phyloP scores from a whole-genome alignment of 1,140 invertebrate species.

The Drosophila aff. region DNA sequence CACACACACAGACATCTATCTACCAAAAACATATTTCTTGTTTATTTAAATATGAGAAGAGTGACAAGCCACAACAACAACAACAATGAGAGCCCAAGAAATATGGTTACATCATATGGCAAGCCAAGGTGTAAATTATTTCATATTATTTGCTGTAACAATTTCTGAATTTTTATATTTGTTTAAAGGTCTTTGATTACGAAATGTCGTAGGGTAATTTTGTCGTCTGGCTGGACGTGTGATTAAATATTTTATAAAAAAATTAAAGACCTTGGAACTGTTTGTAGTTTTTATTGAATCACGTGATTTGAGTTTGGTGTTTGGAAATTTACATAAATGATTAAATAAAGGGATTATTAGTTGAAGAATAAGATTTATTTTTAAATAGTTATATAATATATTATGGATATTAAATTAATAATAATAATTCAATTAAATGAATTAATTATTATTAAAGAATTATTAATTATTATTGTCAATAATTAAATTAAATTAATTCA shows the following conservation, averaged over 20 bases:
- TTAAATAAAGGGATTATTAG: background rate
- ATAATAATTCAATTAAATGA: too few species aligned
- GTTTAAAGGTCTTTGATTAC: constrained; percentile 64
- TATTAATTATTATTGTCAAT: too few species aligned
- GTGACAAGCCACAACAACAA: constrained; percentile 33
- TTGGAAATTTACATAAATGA: background rate
- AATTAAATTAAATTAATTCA: too few species aligned
- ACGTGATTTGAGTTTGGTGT: background rate
- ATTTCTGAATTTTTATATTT: constrained; percentile 60
- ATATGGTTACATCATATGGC: constrained; percentile 51
- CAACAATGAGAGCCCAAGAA: constrained; percentile 40
- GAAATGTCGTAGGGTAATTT: constrained; percentile 24
- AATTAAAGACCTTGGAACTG: constrained; percentile 7
- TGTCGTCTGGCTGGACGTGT: background rate
- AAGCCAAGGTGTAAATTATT: constrained; percentile 64
- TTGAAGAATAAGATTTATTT: background rate
- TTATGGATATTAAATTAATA: too few species aligned
- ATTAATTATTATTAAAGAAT: too few species aligned
- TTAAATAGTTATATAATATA: background rate
- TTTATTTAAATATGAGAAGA: constrained; percentile 69
- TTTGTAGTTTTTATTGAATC: background rate
- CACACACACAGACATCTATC: constrained; percentile 1
- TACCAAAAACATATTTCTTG: constrained; percentile 50
- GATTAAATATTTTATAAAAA: constrained; percentile 19
- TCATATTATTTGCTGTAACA: constrained; percentile 67